Base-by-base conservation (phyloP, 2,797 vertebrate species). In the Salarias fasciatus region DNA sequence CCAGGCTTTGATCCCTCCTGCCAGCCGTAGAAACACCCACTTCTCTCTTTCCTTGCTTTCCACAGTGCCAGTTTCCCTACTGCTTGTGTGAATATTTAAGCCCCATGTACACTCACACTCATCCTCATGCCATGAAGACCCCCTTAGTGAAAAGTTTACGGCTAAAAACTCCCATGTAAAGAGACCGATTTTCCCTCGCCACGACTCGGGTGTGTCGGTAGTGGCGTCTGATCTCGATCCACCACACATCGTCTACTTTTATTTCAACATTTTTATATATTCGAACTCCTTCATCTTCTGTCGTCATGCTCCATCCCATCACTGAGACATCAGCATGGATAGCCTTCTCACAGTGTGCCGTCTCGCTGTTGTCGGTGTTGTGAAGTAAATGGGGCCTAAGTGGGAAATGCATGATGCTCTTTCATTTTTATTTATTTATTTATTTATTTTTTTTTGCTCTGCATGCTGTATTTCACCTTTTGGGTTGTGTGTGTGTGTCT, bases 61-160 rank as follows among this genome's bases (percentile, higher is more conserved):
- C 88, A 63, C 84, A 35, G 89, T 92, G 88, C 87, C 80, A 89
- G 81, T 93, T 88, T 89, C 76, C 76, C 72, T 78, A 75, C 75
- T 81, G 86, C 91, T 92, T 85, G 78, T 24, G 69, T 87, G 68
- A 75, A 74, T 79, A 67, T 81, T 85, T 76, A 88, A 82, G 80
- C 82, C 79, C 78, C 84, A 57, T 57, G 42, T 69, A 63, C 67
- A 75, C 8, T 9, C 33, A 76, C 69, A 62, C 68, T 54, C 63
- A 6, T 42, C 6, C 62, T 9, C 36, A 18, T 62, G 37, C 38
- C 12, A 24, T 74, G 31, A 31, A 31, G 4, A 30, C 30, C 30
- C 30, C 30, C 31, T 31, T 6, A 35, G 35, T 35, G 33, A 6
- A 6, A 35, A 6, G 9, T 35, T 6, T 9, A 35, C n/a, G n/a